Evolutionary conservation across 2,113 vertebrate genomes (phyloP), one percentile per base, ranked within the genome.

Genomic region (Gallinago paraguaiae): DNA sequence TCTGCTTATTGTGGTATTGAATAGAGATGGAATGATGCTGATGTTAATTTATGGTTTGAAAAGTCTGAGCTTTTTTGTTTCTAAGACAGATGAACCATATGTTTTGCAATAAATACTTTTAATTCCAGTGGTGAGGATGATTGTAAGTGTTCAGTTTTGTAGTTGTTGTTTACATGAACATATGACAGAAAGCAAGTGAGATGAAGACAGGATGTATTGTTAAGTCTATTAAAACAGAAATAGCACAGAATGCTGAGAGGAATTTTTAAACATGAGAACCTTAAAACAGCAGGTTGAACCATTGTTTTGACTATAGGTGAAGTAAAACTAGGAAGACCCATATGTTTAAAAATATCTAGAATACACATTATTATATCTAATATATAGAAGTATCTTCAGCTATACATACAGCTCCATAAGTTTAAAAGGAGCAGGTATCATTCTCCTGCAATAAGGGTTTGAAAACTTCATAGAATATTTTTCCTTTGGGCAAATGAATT

Each of bases 21-120:
- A 65, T 54, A 51, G 63, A 81, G 37, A 24, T 80, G 54, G 54
- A 78, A 92, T 28, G 45, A 69, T 87, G 76, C 54, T 79, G 68
- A 45, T 69, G 28, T 22, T 84, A 78, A 88, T 72, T 95, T 88
- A 71, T 78, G 51, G 35, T 88, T 94, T 86, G 64, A 88, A 76
- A 82, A 95, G 45, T 63, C 56, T 75, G 24, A 72, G 71, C 39
- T 69, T 88, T 71, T 91, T 96, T 87, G 54, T 87, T 95, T 94
- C 72, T 86, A 51, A 95, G 39, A 33, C 54, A 86, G 71, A 80
- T 86, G 50, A 84, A 77, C 70, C 45, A 31, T 77, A 88, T 79
- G 53, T 82, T 95, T 95, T 86, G 56, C 30, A 86, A 77, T 84
- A 91, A 96, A 87, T 88, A 78, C 39, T 85, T 92, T 82, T 82